Evolutionary conservation across 2,113 vertebrate species (phyloP).

Genomic region (Pao palembangensis): DNA sequence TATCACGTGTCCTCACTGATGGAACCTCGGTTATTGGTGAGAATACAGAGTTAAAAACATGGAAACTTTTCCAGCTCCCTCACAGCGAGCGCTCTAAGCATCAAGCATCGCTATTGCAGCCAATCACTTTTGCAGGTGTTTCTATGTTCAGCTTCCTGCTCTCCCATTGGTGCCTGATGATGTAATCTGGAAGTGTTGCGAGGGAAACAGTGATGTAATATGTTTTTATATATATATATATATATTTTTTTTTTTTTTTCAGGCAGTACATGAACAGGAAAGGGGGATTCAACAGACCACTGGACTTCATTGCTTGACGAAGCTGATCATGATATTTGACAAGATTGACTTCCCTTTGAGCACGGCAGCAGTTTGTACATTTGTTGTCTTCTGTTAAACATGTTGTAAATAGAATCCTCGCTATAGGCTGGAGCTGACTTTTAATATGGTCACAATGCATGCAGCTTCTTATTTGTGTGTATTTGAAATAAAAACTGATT

Average conservation of each 20-base stretch:
- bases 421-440: constrained; percentile 5
- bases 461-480: constrained; percentile 6
- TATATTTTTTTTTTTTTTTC: constrained; percentile 41
- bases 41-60: constrained; percentile 10
- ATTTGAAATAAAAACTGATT: constrained; percentile 54
- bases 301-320: constrained; percentile 94
- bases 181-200: constrained; percentile 75
- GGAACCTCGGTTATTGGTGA: background rate
- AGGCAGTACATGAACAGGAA: constrained; percentile 99
- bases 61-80: constrained; percentile 25
- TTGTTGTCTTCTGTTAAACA: constrained; percentile 6
- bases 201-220: constrained; percentile 76
- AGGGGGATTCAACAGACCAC: constrained; percentile 96
- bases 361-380: background rate
- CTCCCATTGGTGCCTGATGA: constrained; percentile 75
- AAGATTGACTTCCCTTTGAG: background rate
- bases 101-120: constrained; percentile 48
- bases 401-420: constrained; percentile 29
- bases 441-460: background rate
- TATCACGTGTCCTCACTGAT: background rate
- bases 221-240: constrained; percentile 55
- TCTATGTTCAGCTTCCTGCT: constrained; percentile 60
- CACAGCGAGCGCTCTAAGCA: constrained; percentile 13
- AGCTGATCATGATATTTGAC: background rate
- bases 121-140: constrained; percentile 76